Base-by-base conservation (phyloP, 2,888 invertebrate species). In the Blastobasis adustella region DNA sequence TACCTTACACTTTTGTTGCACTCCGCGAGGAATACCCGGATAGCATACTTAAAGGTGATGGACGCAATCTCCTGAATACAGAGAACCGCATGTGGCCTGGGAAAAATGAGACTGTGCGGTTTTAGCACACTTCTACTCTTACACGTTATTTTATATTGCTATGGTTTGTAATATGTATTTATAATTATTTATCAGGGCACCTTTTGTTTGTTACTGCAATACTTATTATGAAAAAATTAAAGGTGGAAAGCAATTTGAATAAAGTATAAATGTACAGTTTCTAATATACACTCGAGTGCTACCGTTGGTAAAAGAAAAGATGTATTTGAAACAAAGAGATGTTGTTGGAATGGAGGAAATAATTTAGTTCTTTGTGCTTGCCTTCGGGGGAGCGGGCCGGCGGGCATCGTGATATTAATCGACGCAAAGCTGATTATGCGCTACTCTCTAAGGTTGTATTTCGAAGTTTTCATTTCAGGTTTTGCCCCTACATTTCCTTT, bases 401-500 rank as follows among this genome's bases (percentile, higher is more conserved):
- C 72, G 76, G 84, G 70, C 74, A 73, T 68, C 70, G 69, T 68
- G 79, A 77, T 86, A 86, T 85, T 87, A 84, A 86, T 86, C 81
- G 83, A 78, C 77, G 67, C 73, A 85, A 84, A 84, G 84, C 80
- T 81, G 82, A 87, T 86, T 85, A 83, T 79, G 69, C 72, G 71
- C 69, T 77, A 76, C 76, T 78, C 75, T 73, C 72, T 70, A 71
- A 69, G 65, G 65, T 66, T 71, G 69, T 72, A 68, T 73, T 76
- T 75, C 66, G 64, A 71, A 58, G 69, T 66, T 71, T 73, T 67
- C 66, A 68, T 79, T 75, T 68, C 66, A 67, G 56, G 67, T 65
- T 57, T 61, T 61, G 37, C 37, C 36, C 39, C 23, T 23, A 23
- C 23, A 23, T 10, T 46, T 9, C 42, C 44, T 38, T 49, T 50